A percentile compares a stretch with the other conserved stretches of the same genome.
These are phyloP conservation scores for Xenus cinereus DNA, from an alignment of 2,113 vertebrate genomes.

Conservation along the genomic window DNA sequence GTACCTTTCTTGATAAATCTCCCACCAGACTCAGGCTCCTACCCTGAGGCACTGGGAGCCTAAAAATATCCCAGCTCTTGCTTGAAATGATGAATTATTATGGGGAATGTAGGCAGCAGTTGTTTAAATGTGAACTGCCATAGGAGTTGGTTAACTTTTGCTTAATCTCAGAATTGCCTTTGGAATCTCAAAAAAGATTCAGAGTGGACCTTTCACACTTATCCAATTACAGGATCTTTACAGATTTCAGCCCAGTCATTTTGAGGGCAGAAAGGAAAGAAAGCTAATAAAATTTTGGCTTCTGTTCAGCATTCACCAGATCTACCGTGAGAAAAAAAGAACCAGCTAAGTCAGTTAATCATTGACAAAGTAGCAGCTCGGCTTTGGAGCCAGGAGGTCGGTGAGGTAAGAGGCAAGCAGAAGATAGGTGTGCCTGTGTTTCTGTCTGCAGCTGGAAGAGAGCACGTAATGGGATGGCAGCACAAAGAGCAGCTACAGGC, in stretches of 20 bases:
- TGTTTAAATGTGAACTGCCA: neutral
- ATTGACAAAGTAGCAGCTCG: neutral
- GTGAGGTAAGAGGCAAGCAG: neutral
- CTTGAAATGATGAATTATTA: neutral
- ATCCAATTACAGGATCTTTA: neutral
- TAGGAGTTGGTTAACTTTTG: neutral
- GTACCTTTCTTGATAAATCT: neutral
- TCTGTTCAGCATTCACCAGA: neutral
- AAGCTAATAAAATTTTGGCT: neutral
- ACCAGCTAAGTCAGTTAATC: neutral
- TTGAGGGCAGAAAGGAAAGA: neutral
- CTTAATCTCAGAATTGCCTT: neutral
- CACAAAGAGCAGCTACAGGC: neutral
- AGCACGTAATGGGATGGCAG: neutral
- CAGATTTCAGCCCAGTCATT: neutral
- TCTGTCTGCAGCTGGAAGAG: neutral
- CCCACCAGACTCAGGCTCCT: neutral
- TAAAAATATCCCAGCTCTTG: neutral
- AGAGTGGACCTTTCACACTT: neutral
- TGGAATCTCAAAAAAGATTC: neutral
- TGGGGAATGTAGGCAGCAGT: neutral
- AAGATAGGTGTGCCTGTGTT: neutral
- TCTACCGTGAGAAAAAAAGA: neutral
- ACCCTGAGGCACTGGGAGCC: neutral
- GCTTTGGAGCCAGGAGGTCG: neutral